phyloP scores from a whole-genome alignment of 2,797 vertebrate genomes.

The Diceros bicornis region DNA sequence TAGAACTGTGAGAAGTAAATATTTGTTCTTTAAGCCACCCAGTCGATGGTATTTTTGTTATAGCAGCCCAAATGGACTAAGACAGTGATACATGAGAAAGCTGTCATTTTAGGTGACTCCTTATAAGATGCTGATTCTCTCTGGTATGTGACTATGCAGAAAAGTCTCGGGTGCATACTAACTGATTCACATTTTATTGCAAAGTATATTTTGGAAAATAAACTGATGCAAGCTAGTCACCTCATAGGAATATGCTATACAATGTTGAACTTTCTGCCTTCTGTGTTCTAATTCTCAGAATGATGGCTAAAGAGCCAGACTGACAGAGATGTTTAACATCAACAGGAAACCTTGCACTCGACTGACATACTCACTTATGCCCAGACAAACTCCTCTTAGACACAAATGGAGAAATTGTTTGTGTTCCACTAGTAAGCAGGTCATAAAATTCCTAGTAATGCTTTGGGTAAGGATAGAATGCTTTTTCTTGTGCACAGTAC shows the following conservation, averaged over 20 bases:
- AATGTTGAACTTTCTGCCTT: neutral
- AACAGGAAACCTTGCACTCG: neutral
- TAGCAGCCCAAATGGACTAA: neutral
- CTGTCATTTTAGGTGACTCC: neutral
- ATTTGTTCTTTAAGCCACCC: neutral
- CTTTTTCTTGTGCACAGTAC: neutral
- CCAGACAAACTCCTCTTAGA: neutral
- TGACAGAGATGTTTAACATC: neutral
- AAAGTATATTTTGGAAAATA: conserved; percentile 11
- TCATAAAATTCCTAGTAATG: neutral
- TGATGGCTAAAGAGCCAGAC: neutral
- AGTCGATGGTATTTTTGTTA: neutral
- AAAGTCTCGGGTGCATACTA: neutral
- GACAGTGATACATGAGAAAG: neutral
- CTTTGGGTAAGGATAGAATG: neutral
- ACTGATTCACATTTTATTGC: neutral
- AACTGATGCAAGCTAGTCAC: neutral
- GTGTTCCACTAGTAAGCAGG: neutral
- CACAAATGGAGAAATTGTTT: neutral
- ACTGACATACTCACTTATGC: neutral
- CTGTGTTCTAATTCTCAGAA: neutral
- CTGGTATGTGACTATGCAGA: too few relatives aligned
- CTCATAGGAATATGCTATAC: neutral
- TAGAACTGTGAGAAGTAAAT: neutral
- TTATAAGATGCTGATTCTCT: neutral